A percentile compares a stretch with the other conserved stretches of the same genome.
Evolutionary conservation across 2,888 invertebrate species (phyloP).

Genomic region (Smittia aterrima): DNA sequence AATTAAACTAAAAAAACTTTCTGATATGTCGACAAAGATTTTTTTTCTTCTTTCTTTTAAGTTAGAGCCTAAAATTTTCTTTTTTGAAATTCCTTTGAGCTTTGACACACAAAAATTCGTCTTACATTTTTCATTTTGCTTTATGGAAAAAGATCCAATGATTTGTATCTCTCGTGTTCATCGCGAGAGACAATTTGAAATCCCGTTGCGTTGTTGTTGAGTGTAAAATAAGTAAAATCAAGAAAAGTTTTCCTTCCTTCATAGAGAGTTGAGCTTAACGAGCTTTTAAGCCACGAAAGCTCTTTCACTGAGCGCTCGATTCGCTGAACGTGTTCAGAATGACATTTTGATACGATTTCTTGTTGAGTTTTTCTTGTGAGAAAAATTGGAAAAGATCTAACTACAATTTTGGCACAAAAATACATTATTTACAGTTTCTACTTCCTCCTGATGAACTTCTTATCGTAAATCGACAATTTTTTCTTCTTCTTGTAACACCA

Average conservation of each 20-base stretch:
- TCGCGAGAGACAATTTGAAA: not conserved
- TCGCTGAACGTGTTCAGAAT: not conserved
- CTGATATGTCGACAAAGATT: conserved; percentile 16
- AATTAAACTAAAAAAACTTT: not conserved
- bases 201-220: not conserved
- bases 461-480: not conserved
- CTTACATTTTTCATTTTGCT: conserved; percentile 7
- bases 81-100: not conserved
- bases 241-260: not conserved
- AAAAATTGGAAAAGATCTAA: conserved; percentile 41
- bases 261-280: not conserved
- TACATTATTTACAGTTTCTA: conserved; percentile 36
- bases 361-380: conserved; percentile 7
- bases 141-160: conserved; percentile 5
- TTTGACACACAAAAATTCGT: conserved; percentile 3
- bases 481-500: conserved; percentile 17
- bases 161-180: not conserved
- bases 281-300: not conserved
- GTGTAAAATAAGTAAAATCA: not conserved
- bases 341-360: not conserved
- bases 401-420: conserved; percentile 42
- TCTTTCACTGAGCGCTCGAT: not conserved
- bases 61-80: conserved; percentile 8
- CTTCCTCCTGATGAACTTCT: not conserved
- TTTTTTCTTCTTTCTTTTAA: not conserved